Percentiles rank a stretch among this genome's conserved stretches.
Conservation (phyloP, 2,797 vertebrate species). For the Florisuga fusca region DNA sequence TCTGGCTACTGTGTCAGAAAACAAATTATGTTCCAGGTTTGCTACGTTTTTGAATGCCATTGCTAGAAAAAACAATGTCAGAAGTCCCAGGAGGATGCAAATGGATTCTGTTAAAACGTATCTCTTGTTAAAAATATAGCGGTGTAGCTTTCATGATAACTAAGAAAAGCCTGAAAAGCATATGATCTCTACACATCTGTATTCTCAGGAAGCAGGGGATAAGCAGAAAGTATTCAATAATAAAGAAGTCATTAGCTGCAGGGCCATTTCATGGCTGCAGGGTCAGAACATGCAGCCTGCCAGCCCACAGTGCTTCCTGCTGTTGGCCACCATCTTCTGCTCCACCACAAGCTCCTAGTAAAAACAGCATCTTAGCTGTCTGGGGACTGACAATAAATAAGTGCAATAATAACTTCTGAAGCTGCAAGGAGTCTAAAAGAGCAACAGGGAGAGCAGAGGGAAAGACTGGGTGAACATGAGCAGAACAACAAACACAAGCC, state of each 20-base stretch:
- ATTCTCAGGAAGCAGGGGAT: background rate
- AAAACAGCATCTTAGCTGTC: background rate
- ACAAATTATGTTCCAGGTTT: background rate
- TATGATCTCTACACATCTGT: background rate
- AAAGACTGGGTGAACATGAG: background rate
- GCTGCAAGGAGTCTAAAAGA: background rate
- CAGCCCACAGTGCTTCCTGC: background rate
- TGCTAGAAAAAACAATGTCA: background rate
- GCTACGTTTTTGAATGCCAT: background rate
- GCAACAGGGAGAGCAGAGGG: background rate
- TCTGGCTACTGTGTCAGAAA: background rate
- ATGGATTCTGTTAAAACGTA: background rate
- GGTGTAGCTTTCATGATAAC: background rate
- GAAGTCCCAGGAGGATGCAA: background rate
- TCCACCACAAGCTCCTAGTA: background rate
- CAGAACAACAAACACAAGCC: background rate
- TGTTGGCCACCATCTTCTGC: background rate
- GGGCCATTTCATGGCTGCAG: background rate
- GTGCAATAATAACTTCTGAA: background rate
- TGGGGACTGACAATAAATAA: background rate
- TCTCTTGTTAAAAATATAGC: background rate
- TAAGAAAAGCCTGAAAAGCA: background rate
- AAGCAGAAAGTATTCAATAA: background rate
- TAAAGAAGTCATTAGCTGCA: background rate
- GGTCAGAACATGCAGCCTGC: background rate